Percentiles rank a stretch among this genome's conserved stretches.
These are phyloP conservation scores for Neodon shergylaensis DNA, from an alignment of 2,113 vertebrate species.

Conservation along the genomic window DNA sequence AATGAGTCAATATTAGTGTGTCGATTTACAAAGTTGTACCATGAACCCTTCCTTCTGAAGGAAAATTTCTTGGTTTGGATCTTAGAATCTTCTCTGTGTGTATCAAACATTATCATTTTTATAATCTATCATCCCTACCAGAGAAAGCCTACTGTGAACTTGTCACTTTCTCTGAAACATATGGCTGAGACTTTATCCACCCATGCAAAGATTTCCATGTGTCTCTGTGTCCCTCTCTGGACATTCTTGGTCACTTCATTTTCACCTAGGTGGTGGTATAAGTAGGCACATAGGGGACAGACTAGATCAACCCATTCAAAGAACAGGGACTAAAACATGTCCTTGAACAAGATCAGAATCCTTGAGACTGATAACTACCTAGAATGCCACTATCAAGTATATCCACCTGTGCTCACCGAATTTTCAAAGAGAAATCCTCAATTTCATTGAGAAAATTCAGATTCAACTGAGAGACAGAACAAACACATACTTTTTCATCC, in stretches of 20 bases:
- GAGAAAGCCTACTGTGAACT: background rate
- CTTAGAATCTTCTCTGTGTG: background rate
- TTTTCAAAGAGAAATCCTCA: no score
- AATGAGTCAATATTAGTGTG: background rate
- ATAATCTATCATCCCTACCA: background rate
- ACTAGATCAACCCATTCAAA: background rate
- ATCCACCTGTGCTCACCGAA: background rate
- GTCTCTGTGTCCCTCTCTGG: rapidly evolving
- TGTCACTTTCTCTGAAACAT: background rate
- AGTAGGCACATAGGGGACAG: background rate
- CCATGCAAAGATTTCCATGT: background rate
- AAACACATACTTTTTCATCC: background rate
- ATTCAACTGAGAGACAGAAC: background rate
- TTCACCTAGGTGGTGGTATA: background rate
- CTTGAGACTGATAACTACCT: background rate
- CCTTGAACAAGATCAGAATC: background rate
- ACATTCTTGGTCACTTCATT: background rate
- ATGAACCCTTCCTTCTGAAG: background rate
- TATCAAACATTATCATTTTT: background rate
- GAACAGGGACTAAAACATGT: background rate
- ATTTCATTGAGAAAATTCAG: no score
- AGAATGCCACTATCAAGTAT: background rate
- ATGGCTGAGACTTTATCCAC: background rate
- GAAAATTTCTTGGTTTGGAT: background rate
- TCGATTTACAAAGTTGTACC: background rate